Base-by-base conservation (phyloP, 2,888 invertebrate species). In the Schizaphis graminum region DNA sequence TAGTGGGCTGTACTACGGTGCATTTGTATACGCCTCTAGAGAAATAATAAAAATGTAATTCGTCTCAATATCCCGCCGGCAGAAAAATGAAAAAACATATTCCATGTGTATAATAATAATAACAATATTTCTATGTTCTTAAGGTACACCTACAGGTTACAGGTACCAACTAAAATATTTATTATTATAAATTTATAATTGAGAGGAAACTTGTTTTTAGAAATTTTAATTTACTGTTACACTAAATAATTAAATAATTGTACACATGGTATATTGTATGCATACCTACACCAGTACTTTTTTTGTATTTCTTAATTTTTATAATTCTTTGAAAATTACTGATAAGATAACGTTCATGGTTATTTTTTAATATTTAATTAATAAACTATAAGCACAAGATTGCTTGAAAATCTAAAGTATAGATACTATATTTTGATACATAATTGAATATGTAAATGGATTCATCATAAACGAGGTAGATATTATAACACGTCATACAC, bases 21-120 rank as follows among this genome's bases (percentile, higher is more conserved):
- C 91, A 57, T 57, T 85, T 57, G 86, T 91, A 47, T 91, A 91
- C 91, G 91, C 91, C 91, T 86, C 77, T 77, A 77, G 53, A 28
- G n/a, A 24, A 90, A 61, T 61, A n/a, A 47, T 16, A 90, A 90
- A 67, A 67, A 61, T 47, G 21, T n/a, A n/a, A 91, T 77, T 35
- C 35, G 77, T 77, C 77, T 77, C 21, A 35, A 77, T 35, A 35
- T 77, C 21, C 21, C 77, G 77, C 2, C 8, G 77, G 35, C 77
- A 7, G 28, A 21, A 77, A 77, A 77, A 77, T 35, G 21, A 77
- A 35, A 8, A 77, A 35, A 21, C 35, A 77, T 77, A 77, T 21
- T 77, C 35, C 21, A 21, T 35, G 8, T 21, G n/a, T n/a, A n/a
- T n/a, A n/a, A 35, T 35, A 21, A 35, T 16, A 67, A n/a, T 67